Conservation (phyloP, 1,140 invertebrate genomes). For the Calliphora vicina region DNA sequence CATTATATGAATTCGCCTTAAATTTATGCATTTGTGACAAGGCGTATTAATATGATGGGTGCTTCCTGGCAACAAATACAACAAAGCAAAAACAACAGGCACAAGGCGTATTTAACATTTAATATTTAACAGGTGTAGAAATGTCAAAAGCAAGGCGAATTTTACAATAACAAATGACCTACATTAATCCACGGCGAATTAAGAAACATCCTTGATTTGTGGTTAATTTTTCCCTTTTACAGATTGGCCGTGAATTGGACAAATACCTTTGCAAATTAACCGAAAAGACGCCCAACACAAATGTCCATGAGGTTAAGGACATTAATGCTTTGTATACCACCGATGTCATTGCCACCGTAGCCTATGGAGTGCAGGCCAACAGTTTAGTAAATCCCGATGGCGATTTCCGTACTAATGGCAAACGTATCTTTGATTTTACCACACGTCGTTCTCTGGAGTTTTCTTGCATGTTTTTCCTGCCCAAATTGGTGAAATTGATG, state of each 20-base stretch:
- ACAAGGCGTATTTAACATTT: no score
- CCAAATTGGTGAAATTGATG: constrained; percentile 43
- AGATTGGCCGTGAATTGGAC: constrained; percentile 54
- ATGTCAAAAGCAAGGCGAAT: no score
- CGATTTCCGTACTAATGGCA: constrained; percentile 62
- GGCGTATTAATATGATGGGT: no score
- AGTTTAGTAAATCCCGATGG: constrained; percentile 64
- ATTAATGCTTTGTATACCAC: constrained; percentile 66
- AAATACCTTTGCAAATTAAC: constrained; percentile 27
- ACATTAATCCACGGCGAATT: no score
- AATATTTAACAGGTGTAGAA: no score
- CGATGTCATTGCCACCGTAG: constrained; percentile 69
- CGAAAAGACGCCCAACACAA: constrained; percentile 23
- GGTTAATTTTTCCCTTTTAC: neutral
- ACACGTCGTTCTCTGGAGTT: constrained; percentile 65
- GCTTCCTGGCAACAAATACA: no score
- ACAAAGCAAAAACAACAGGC: no score
- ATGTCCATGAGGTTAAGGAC: constrained; percentile 54
- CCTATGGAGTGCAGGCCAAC: constrained; percentile 69
- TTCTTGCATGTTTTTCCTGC: constrained; percentile 62
- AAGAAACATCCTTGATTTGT: no score
- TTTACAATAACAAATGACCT: no score
- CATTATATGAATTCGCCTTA: no score
- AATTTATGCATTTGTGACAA: no score
- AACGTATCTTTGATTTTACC: constrained; percentile 65